phyloP scores from a whole-genome alignment of 64 coral and sea anemone species.

The Dendronephthya gigantea region DNA sequence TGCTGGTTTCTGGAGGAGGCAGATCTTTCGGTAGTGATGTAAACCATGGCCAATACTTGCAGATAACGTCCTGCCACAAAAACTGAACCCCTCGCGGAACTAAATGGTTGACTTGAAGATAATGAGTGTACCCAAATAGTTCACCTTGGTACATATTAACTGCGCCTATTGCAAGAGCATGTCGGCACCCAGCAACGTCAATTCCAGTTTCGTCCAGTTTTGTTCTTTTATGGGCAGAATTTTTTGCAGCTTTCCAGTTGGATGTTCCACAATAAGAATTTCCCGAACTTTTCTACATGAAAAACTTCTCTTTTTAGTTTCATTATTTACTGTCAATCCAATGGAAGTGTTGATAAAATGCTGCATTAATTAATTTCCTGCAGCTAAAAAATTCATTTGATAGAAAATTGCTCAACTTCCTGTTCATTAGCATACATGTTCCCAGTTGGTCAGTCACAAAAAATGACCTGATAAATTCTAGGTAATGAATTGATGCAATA shows the following conservation, averaged over 20 bases:
- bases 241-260: slow-evolving; percentile 29
- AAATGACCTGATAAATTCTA: too few relatives aligned
- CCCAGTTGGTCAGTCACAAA: too few relatives aligned
- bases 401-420: too few relatives aligned
- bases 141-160: slow-evolving; percentile 27
- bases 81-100: background rate
- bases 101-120: background rate
- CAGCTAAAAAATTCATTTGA: too few relatives aligned
- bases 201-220: slow-evolving; percentile 34
- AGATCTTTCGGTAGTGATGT: background rate
- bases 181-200: slow-evolving; percentile 6
- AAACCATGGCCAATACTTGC: slow-evolving; percentile 37
- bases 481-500: too few relatives aligned
- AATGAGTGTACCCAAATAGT: slow-evolving; percentile 25
- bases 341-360: too few relatives aligned
- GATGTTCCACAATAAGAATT: background rate
- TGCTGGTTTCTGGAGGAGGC: background rate
- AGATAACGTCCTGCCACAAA: slow-evolving; percentile 30
- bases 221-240: background rate
- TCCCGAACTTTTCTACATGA: background rate
- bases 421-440: too few relatives aligned
- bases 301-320: too few relatives aligned
- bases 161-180: slow-evolving; percentile 12
- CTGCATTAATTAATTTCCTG: too few relatives aligned
- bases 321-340: too few relatives aligned